Conservation (phyloP, 2,888 invertebrate species). For the Chironomus riparius region DNA sequence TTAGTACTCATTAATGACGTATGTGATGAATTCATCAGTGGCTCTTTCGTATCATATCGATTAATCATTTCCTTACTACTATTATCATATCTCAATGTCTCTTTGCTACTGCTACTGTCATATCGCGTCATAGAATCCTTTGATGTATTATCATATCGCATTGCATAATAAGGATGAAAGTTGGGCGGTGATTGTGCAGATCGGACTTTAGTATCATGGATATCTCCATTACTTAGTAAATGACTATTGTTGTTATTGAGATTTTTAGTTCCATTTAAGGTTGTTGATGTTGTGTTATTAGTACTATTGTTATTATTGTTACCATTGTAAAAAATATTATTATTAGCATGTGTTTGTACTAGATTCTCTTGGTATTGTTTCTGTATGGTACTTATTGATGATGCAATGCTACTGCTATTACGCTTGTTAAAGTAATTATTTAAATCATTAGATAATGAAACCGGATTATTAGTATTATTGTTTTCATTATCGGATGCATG, state of each 20-base stretch:
- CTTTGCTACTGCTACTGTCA: background rate
- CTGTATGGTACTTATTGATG: conserved; percentile 23
- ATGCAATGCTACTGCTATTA: background rate
- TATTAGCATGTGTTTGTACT: conserved; percentile 29
- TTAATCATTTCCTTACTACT: background rate
- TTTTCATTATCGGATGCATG: conserved; percentile 89
- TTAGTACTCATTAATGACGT: conserved; percentile 29
- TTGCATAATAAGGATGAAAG: conserved; percentile 4
- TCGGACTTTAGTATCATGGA: background rate
- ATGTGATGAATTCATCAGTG: background rate
- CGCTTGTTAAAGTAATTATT: background rate
- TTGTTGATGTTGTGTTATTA: background rate
- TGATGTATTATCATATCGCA: background rate
- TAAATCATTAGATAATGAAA: conserved; percentile 43
- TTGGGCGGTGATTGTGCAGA: conserved; percentile 9
- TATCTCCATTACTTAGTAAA: background rate
- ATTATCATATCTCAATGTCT: background rate
- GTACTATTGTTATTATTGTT: conserved; percentile 37
- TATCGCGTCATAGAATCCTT: background rate
- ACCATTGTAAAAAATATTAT: conserved; percentile 29
- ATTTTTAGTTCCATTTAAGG: background rate
- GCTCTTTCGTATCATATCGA: background rate
- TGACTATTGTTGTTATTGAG: background rate
- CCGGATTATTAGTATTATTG: conserved; percentile 68
- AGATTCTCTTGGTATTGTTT: conserved; percentile 29